phyloP scores from a whole-genome alignment of 2,113 vertebrate species.

The Boulengeromyrus knoepffleri region DNA sequence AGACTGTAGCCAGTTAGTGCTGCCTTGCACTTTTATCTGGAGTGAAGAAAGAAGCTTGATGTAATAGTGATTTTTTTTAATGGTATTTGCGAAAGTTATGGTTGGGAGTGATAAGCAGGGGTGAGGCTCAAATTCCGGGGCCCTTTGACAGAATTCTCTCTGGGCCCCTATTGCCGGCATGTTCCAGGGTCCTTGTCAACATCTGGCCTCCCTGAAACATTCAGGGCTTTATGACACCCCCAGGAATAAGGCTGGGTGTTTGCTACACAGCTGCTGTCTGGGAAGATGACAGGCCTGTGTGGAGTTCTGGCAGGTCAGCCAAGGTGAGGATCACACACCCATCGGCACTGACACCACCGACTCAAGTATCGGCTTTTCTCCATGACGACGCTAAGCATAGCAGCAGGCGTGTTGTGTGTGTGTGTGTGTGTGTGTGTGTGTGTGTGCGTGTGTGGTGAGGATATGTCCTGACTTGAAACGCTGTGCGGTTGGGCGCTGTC shows the following conservation, averaged over 20 bases:
- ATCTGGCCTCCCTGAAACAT: neutral
- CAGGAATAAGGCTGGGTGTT: neutral
- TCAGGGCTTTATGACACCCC: neutral
- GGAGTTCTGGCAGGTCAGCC: neutral
- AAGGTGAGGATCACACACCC: neutral
- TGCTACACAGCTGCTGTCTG: neutral
- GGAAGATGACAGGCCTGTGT: neutral
- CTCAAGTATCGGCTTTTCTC: neutral
- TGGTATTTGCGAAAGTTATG: neutral
- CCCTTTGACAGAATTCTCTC: neutral
- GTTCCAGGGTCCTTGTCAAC: neutral
- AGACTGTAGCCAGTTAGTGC: neutral
- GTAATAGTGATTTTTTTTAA: neutral
- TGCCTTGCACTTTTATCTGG: neutral
- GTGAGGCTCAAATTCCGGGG: neutral
- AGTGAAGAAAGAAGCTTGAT: neutral
- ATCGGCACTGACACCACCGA: neutral
- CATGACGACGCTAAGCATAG: neutral
- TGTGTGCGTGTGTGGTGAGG: neutral
- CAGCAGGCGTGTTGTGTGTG: neutral
- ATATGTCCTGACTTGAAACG: neutral
- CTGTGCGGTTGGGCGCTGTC: neutral
- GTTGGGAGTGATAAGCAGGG: neutral
- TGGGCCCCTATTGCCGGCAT: neutral
- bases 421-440: neutral